Evolutionary conservation across 2,113 vertebrate genomes (phyloP).

Genomic region (Lagenorhynchus albirostris): DNA sequence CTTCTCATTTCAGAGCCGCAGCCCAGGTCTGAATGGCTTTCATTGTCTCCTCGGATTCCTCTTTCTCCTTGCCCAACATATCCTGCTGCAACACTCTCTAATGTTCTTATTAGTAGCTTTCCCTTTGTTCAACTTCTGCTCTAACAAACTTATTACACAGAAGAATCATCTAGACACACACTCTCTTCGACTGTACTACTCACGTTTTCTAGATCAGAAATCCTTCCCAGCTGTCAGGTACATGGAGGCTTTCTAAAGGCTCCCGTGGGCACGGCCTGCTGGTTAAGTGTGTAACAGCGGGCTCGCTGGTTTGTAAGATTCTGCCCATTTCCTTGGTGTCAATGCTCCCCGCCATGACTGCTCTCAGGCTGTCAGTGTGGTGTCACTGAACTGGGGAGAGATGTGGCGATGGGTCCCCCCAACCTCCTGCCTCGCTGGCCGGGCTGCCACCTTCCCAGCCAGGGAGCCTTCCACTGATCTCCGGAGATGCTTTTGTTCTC

Average conservation of each 20-base stretch:
- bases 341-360: background rate
- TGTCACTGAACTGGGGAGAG: background rate
- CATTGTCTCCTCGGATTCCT: background rate
- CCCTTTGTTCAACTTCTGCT: background rate
- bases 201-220: background rate
- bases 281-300: background rate
- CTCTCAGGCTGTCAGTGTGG: background rate
- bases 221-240: background rate
- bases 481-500: background rate
- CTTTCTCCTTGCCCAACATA: background rate
- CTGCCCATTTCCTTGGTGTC: background rate
- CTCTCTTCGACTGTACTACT: background rate
- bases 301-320: background rate
- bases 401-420: rapidly evolving
- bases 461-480: background rate
- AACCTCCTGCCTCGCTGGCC: background rate
- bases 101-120: background rate
- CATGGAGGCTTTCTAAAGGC: background rate
- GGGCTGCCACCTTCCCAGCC: background rate
- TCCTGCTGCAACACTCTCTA: background rate
- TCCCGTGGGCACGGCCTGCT: background rate
- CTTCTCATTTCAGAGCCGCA: background rate
- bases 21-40: background rate
- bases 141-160: background rate
- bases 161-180: background rate